Evolutionary conservation across 2,113 vertebrate genomes (phyloP).

Genomic region (Gnathonemus longibarbis): DNA sequence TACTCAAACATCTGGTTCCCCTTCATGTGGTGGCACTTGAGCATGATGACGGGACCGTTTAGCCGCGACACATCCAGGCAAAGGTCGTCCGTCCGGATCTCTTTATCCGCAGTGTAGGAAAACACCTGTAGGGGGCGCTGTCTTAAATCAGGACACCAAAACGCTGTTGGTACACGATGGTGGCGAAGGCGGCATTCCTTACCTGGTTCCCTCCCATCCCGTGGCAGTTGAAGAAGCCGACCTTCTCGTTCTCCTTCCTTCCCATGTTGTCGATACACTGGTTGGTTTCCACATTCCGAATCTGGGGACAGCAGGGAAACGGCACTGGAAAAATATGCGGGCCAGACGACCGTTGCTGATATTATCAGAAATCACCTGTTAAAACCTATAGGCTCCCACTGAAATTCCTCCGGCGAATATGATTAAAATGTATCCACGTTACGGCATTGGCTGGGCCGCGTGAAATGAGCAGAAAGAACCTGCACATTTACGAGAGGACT

Average conservation of each 20-base stretch:
- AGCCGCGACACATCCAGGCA: slow-evolving; percentile 93
- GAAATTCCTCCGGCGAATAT: background rate
- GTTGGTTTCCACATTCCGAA: slow-evolving; percentile 96
- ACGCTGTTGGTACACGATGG: background rate
- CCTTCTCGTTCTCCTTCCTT: slow-evolving; percentile 95
- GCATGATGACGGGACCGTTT: slow-evolving; percentile 88
- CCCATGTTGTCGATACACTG: slow-evolving; percentile 99
- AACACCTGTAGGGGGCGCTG: slow-evolving; percentile 71
- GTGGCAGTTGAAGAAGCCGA: slow-evolving; percentile 97
- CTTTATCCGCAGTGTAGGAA: slow-evolving; percentile 93
- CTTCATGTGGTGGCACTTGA: slow-evolving; percentile 98
- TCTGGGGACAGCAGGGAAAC: slow-evolving; percentile 54
- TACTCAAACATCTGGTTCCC: slow-evolving; percentile 98
- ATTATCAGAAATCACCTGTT: background rate
- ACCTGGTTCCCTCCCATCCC: slow-evolving; percentile 99
- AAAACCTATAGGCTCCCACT: background rate
- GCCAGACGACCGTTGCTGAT: background rate
- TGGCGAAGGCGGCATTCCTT: slow-evolving; percentile 26
- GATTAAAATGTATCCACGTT: background rate
- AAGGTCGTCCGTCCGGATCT: slow-evolving; percentile 93
- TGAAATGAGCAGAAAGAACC: background rate
- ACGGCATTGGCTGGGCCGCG: background rate
- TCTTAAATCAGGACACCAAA: background rate
- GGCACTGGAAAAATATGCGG: background rate
- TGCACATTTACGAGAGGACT: background rate